Evolutionary conservation across 2,888 invertebrate species (phyloP).

Genomic region (Troglohyphantes excavatus): DNA sequence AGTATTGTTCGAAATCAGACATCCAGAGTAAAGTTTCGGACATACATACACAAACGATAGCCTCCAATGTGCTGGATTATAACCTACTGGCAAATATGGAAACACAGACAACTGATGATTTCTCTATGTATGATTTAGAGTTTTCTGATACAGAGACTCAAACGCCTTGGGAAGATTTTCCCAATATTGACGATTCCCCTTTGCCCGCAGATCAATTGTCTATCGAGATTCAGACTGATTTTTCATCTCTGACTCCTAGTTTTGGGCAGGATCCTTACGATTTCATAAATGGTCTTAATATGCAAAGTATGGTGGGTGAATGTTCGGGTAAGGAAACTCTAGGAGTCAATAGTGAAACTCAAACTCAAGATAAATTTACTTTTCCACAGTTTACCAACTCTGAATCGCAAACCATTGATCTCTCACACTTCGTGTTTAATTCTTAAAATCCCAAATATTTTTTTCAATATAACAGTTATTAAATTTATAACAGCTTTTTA

Average conservation of each 20-base stretch:
- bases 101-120: slow-evolving; percentile 78
- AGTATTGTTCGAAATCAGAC: slow-evolving; percentile 29
- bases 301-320: slow-evolving; percentile 32
- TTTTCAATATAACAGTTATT: background rate
- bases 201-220: slow-evolving; percentile 63
- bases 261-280: slow-evolving; percentile 43
- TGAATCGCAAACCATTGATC: slow-evolving; percentile 71
- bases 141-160: slow-evolving; percentile 80
- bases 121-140: slow-evolving; percentile 77
- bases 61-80: slow-evolving; percentile 33
- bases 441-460: background rate
- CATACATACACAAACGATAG: slow-evolving; percentile 72
- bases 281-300: slow-evolving; percentile 38
- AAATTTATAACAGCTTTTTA: no score
- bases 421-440: slow-evolving; percentile 42
- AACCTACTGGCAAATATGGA: slow-evolving; percentile 72
- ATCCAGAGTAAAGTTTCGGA: slow-evolving; percentile 33
- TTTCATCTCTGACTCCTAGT: slow-evolving; percentile 27
- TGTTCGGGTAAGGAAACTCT: slow-evolving; percentile 38
- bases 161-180: slow-evolving; percentile 79
- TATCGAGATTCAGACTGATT: slow-evolving; percentile 77
- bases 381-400: slow-evolving; percentile 69
- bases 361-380: slow-evolving; percentile 59
- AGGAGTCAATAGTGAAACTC: slow-evolving; percentile 65
- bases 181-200: slow-evolving; percentile 62